Conservation (phyloP, 2,797 vertebrate genomes). For the Siniperca scherzeri region DNA sequence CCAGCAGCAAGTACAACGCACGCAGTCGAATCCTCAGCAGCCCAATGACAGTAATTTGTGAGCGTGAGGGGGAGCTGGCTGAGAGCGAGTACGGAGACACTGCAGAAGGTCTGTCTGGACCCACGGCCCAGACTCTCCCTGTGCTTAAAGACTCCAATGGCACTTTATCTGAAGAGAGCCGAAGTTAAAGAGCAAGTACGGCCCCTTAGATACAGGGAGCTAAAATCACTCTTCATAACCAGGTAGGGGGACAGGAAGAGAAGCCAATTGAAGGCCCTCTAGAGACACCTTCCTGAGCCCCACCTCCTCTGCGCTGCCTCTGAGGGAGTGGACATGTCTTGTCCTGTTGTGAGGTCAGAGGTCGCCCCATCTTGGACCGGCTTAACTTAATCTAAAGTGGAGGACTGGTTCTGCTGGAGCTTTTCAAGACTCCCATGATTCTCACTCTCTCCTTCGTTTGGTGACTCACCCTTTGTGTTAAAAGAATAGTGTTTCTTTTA, state of each 20-base stretch:
- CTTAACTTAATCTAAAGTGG: conserved; percentile 61
- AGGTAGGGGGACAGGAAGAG: conserved; percentile 47
- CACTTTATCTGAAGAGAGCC: conserved; percentile 84
- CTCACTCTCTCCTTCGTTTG: conserved; percentile 59
- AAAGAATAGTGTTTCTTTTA: conserved; percentile 58
- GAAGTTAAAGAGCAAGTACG: conserved; percentile 78
- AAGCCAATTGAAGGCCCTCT: conserved; percentile 44
- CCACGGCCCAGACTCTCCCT: conserved; percentile 47
- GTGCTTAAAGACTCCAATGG: conserved; percentile 78
- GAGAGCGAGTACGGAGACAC: conserved; percentile 78
- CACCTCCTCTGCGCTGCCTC: conserved; percentile 27
- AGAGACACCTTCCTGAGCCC: conserved; percentile 52
- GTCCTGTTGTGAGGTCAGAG: conserved; percentile 51
- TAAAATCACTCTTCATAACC: conserved; percentile 43
- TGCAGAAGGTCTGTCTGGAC: conserved; percentile 42
- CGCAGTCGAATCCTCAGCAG: conserved; percentile 97
- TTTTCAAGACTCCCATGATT: conserved; percentile 57
- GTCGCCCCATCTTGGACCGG: conserved; percentile 52
- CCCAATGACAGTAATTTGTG: conserved; percentile 98
- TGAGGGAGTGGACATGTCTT: conserved; percentile 45
- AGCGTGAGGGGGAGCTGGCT: conserved; percentile 91
- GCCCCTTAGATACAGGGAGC: conserved; percentile 51
- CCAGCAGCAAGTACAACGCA: conserved; percentile 96
- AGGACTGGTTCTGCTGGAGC: conserved; percentile 68
- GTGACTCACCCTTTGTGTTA: conserved; percentile 61